Percentiles rank a stretch among this genome's conserved stretches.
phyloP scores from a whole-genome alignment of 2,888 invertebrate genomes.

The Himalopsyche anomala region DNA sequence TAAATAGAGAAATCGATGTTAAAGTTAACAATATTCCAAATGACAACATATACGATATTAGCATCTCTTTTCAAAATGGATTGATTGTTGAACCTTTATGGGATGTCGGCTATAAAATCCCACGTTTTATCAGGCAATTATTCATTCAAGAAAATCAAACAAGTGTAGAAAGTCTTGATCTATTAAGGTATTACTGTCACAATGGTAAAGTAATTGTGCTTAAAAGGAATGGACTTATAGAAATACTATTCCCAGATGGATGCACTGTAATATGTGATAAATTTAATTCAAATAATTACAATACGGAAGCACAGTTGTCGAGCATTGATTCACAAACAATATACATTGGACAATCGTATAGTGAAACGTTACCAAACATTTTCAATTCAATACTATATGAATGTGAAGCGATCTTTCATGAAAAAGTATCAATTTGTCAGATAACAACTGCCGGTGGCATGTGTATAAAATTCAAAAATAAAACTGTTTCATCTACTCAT shows the following conservation, averaged over 20 bases:
- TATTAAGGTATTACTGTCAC: slow-evolving; percentile 66
- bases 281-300: not conserved
- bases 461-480: slow-evolving; percentile 71
- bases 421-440: slow-evolving; percentile 57
- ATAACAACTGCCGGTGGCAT: slow-evolving; percentile 67
- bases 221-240: slow-evolving; percentile 69
- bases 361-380: not conserved
- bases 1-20: not conserved
- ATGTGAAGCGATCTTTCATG: slow-evolving; percentile 35
- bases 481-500: slow-evolving; percentile 69
- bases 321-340: not conserved
- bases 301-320: not conserved
- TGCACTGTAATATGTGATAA: slow-evolving; percentile 62
- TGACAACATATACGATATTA: slow-evolving; percentile 16
- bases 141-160: slow-evolving; percentile 69
- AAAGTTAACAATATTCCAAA: not conserved
- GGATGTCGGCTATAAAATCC: slow-evolving; percentile 69
- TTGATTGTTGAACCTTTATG: slow-evolving; percentile 72
- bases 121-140: slow-evolving; percentile 73
- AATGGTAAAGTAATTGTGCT: slow-evolving; percentile 74
- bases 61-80: slow-evolving; percentile 73
- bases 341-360: not conserved
- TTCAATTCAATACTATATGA: slow-evolving; percentile 54
- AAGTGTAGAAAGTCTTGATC: slow-evolving; percentile 69
- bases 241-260: slow-evolving; percentile 71